A percentile compares a stretch with the other conserved stretches of the same genome.
These are phyloP conservation scores for Athene noctua DNA, from an alignment of 2,113 vertebrate genomes.

Conservation along the genomic window DNA sequence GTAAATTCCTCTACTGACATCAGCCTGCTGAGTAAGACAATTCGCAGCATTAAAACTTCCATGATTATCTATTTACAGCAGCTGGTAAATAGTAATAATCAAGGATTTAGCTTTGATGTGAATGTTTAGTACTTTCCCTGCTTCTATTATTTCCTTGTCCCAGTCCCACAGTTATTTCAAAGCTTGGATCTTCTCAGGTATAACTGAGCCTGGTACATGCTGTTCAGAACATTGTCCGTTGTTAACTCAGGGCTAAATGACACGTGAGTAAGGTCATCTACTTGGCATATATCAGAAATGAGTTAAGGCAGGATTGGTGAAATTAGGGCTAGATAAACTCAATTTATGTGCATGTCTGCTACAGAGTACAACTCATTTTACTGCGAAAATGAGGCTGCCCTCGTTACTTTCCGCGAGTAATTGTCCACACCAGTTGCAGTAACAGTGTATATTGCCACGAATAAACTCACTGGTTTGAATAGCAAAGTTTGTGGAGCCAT, in stretches of 20 bases:
- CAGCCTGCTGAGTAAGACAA: conserved; percentile 68
- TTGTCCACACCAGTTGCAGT: neutral
- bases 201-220: neutral
- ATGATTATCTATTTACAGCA: conserved; percentile 50
- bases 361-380: neutral
- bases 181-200: neutral
- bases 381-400: neutral
- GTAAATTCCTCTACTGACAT: conserved; percentile 61
- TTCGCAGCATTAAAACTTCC: conserved; percentile 63
- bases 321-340: neutral
- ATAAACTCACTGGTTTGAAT: neutral
- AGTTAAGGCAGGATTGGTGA: neutral
- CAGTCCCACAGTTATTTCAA: neutral
- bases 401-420: neutral
- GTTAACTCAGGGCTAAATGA: neutral
- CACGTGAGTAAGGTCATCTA: neutral
- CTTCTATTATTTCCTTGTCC: conserved; percentile 57
- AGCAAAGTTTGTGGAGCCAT: neutral
- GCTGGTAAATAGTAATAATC: conserved; percentile 50
- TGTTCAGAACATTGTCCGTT: neutral
- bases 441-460: neutral
- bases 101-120: conserved; percentile 28
- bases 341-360: neutral
- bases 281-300: neutral
- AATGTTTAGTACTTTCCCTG: conserved; percentile 10